Percentiles rank a stretch among this genome's conserved stretches.
Evolutionary conservation across 53 echinoderm and acorn worm species (phyloP).

Genomic region (Luidia sarsii): DNA sequence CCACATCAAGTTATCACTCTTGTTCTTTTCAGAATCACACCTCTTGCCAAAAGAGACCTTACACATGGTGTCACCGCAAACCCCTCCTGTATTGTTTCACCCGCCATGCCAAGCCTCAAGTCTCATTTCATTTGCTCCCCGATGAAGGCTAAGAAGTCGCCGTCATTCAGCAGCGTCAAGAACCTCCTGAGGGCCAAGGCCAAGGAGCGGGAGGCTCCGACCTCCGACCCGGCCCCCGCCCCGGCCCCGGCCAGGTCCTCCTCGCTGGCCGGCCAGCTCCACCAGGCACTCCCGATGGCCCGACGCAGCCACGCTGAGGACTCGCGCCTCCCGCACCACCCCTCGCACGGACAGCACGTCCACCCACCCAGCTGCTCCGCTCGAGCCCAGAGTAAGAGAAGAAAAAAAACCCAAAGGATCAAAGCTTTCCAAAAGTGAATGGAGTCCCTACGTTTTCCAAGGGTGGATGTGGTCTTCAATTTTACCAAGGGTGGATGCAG

Average conservation of each 20-base stretch:
- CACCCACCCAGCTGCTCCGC: slow-evolving; percentile 23
- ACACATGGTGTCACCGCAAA: no score
- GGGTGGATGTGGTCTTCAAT: no score
- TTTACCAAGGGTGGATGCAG: no score
- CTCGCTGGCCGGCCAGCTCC: slow-evolving; percentile 1
- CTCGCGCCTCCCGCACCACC: slow-evolving; percentile 17
- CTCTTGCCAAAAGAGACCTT: no score
- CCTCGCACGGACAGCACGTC: background rate
- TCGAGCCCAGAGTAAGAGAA: slow-evolving; percentile 27
- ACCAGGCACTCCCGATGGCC: slow-evolving; percentile 4
- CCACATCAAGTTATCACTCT: no score
- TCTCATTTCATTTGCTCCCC: no score
- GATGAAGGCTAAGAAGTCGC: slow-evolving; percentile 30
- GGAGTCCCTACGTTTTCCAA: no score
- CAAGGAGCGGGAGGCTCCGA: background rate
- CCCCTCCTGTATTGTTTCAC: no score
- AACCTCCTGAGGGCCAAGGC: background rate
- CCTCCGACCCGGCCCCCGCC: slow-evolving; percentile 14
- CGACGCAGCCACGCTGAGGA: slow-evolving; percentile 27
- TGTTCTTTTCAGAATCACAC: no score
- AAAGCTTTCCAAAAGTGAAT: no score
- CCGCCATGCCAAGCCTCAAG: no score
- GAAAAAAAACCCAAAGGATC: no score
- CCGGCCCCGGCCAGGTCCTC: slow-evolving; percentile 3
- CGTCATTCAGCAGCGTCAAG: background rate